Evolutionary conservation across 2,888 invertebrate genomes (phyloP), one percentile per base, ranked within the genome.

Genomic region (Dysmachus trigonus): DNA sequence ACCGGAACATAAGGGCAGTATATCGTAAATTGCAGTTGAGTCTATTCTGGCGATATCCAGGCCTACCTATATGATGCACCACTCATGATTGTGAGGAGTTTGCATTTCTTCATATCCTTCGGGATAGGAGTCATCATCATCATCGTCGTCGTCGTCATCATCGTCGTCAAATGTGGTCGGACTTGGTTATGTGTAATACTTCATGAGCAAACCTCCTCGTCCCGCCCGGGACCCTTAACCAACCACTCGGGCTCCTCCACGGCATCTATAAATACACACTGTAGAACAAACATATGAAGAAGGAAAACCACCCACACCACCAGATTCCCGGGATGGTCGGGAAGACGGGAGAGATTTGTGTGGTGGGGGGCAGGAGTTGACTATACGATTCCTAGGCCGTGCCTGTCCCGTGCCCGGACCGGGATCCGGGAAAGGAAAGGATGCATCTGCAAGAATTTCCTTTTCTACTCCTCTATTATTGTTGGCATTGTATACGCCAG

Each of bases 81-180:
- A 81, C 81, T 81, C 81, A 33, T 81, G 53, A 81, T 81, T 81
- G 81, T 81, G 81, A 81, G 81, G 81, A 81, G 81, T 81, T 81
- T 81, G 81, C 81, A 81, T 81, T 81, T 81, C 81, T 81, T 81
- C 81, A 62, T 81, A 81, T 81, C 81, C 81, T 81, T 81, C 31
- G 53, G 53, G 81, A 53, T 53, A 53, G 81, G 73, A 73, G 31
- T 22, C 62, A 77, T 62, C 62, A 77, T 77, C 77, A 27, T 77
- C 77, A 15, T 77, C 77, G 47, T 77, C 73, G 8, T 15, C 73
- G 73, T 27, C 76, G 27, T 41, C 35, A 38, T 76, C 35, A 38
- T 18, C 53, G 41, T 22, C 41, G 76, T 38, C 53, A 81, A 81
- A 81, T 81, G 81, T 81, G 62, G 81, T 81, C n/a, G 81, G 53